Percentiles rank a stretch among this genome's conserved stretches.
These are phyloP conservation scores for Oscheius sp. DNA, from an alignment of 2,888 invertebrate species.

Conservation along the genomic window DNA sequence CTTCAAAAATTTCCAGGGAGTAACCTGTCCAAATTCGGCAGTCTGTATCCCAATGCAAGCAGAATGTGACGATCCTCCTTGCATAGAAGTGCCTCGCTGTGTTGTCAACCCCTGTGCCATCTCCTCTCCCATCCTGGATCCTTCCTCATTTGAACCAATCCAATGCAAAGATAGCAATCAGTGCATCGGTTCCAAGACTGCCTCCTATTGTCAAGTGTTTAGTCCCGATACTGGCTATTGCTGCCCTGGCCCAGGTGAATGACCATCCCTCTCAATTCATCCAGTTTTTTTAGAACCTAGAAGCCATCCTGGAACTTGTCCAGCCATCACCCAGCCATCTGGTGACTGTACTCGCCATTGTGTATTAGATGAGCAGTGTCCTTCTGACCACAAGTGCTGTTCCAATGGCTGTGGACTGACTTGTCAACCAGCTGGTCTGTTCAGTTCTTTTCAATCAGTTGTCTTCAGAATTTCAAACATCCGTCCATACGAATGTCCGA, in stretches of 20 bases:
- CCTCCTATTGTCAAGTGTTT: constrained; percentile 55
- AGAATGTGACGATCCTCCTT: constrained; percentile 50
- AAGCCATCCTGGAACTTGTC: constrained; percentile 50
- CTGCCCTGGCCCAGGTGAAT: constrained; percentile 52
- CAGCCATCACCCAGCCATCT: constrained; percentile 37
- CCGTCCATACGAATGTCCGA: background rate
- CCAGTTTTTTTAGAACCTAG: constrained; percentile 25
- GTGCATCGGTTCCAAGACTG: constrained; percentile 42
- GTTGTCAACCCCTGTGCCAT: constrained; percentile 61
- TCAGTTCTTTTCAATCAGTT: background rate
- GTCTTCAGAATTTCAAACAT: constrained; percentile 32
- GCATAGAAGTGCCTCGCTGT: constrained; percentile 60
- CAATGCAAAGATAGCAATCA: constrained; percentile 41
- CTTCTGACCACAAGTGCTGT: constrained; percentile 60
- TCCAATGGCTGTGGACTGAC: constrained; percentile 65
- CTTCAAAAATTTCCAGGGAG: constrained; percentile 32
- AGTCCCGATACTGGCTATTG: constrained; percentile 54
- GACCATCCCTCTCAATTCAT: background rate
- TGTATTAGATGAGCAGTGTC: constrained; percentile 56
- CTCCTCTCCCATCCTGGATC: constrained; percentile 46
- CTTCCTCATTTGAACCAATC: constrained; percentile 36
- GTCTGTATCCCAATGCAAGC: constrained; percentile 58
- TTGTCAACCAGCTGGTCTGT: constrained; percentile 44
- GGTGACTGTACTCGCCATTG: constrained; percentile 51
- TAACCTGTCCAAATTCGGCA: constrained; percentile 53